Evolutionary conservation across 2,113 vertebrate genomes (phyloP).

Genomic region (Mormyrus iriodes): DNA sequence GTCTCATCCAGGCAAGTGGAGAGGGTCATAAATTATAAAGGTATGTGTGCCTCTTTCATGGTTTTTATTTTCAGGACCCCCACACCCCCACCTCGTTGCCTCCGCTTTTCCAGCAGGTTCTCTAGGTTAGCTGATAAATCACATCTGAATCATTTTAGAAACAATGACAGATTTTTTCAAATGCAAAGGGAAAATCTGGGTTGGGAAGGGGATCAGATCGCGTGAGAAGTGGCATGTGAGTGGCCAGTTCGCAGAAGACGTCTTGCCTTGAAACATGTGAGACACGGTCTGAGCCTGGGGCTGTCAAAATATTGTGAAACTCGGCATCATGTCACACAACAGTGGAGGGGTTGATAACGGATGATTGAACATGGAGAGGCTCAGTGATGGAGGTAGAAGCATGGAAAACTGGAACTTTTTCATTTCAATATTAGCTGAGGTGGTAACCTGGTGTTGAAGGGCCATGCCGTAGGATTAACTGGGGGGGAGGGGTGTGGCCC

Average conservation of each 20-base stretch:
- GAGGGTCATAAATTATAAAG: constrained; percentile 20
- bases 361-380: background rate
- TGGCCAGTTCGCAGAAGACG: background rate
- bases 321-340: background rate
- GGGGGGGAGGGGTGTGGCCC: background rate
- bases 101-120: background rate
- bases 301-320: background rate
- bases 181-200: background rate
- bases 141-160: constrained; percentile 13
- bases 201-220: background rate
- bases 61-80: background rate
- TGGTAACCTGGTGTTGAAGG: background rate
- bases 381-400: background rate
- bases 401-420: background rate
- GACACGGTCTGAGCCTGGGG: background rate
- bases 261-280: background rate
- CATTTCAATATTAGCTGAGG: background rate
- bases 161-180: background rate
- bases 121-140: background rate
- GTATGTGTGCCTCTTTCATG: constrained; percentile 8
- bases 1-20: constrained; percentile 5
- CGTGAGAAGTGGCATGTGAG: background rate
- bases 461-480: background rate
- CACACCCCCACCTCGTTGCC: background rate
- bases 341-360: background rate